Evolutionary conservation across 2,888 invertebrate species (phyloP), one percentile per base, ranked within the genome.

Genomic region (Tipula unca): DNA sequence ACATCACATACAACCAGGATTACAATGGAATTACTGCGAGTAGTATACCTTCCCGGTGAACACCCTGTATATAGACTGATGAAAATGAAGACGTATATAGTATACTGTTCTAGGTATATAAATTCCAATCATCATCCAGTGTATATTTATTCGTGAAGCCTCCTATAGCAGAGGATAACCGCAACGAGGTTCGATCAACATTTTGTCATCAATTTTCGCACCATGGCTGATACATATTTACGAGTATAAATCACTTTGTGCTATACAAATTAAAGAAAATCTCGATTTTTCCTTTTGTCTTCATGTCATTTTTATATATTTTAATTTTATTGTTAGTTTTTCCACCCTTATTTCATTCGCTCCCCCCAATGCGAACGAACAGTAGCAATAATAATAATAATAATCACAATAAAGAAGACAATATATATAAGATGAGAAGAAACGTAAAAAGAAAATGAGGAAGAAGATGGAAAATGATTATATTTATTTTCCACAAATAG

Each of bases 391-490:
- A 69, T 10, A 69, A 69, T 10, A 69, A 69, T 69, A 69, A 25
- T 69, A 69, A 69, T 69, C 69, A 69, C 25, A 69, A 69, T 69
- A 69, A 69, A 69, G 69, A 25, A 25, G 25, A 69, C 69, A 69
- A 69, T 8, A 69, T 69, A 69, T 10, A 69, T n/a, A n/a, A 48
- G 48, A 48, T 48, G 48, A 69, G 6, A 1, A 20, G 10, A 69
- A 8, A 25, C 13, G n/a, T 10, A 25, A 69, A 48, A 25, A 25
- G 69, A 69, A 69, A 69, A 20, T 69, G 69, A 69, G 69, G 69
- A 69, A 69, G 69, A 69, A 69, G 69, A 69, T 69, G 69, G 69
- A 69, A 69, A 69, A 69, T 69, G 69, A 69, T 69, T 69, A 25
- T 69, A 69, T 69, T 25, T 25, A 69, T 69, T 69, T 69, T 69